Evolutionary conservation across 2,888 invertebrate genomes (phyloP), one percentile per base, ranked within the genome.

Genomic region (Bugula neritina): DNA sequence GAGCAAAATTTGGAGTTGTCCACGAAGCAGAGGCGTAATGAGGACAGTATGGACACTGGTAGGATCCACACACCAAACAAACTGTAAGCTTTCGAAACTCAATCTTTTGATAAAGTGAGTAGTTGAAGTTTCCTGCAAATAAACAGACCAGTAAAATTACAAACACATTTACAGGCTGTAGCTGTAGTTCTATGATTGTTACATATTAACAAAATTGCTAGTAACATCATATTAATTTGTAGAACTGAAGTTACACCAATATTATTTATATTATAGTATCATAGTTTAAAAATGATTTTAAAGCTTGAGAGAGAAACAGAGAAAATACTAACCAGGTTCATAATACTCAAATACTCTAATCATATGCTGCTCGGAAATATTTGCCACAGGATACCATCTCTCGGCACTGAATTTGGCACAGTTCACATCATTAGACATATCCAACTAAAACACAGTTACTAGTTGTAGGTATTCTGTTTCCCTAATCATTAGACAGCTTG

Each of bases 351-450:
- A 97, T 17, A 96, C 90, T 72, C 92, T 88, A 72, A 94, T 90
- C 1, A 93, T 90, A 77, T 96, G 88, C 84, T 92, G 94, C 69
- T 93, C 88, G 0, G 96, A 94, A 92, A 95, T 92, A 86, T 97
- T 97, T 70, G 96, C 96, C 1, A 96, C 94, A 0, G 96, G 96
- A 85, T 89, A 91, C 95, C 95, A 97, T 76, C 97, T 88, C 85
- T 95, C 94, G 72, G 95, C 89, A 0, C 93, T 92, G 83, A 95
- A 93, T 85, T 93, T 91, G 13, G 97, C 90, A 81, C 97, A 97
- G 3, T 92, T 84, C 79, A 27, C 3, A 13, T 63, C 63, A 31
- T 2, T 31, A 10, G 13, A 25, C 5, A 1, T 13, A 63, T 63
- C 63, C 63, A 63, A n/a, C 63, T 63, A 13, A 13, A 63, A 63